phyloP scores from a whole-genome alignment of 2,797 vertebrate genomes.

The Babyrousa celebensis region DNA sequence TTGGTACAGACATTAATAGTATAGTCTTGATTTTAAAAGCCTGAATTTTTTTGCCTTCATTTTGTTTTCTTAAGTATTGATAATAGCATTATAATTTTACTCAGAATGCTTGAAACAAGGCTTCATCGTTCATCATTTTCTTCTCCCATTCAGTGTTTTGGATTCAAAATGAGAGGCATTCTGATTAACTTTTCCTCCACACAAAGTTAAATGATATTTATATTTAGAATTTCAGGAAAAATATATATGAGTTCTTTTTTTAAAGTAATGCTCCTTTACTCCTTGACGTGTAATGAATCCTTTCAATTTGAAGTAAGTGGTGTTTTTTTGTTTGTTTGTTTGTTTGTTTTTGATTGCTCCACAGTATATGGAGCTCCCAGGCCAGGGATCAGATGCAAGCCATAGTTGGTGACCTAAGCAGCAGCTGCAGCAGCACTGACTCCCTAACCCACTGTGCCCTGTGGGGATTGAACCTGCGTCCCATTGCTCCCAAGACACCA shows the following conservation, averaged over 20 bases:
- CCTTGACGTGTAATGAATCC: background rate
- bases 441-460: too few relatives aligned
- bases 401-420: too few relatives aligned
- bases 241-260: background rate
- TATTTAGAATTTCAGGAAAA: slow-evolving; percentile 32
- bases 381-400: too few relatives aligned
- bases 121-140: slow-evolving; percentile 12
- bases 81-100: slow-evolving; percentile 31
- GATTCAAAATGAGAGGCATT: background rate
- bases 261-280: background rate
- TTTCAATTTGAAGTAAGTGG: slow-evolving; percentile 31
- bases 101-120: background rate
- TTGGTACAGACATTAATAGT: background rate
- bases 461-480: too few relatives aligned
- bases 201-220: slow-evolving; percentile 2
- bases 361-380: too few relatives aligned
- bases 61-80: slow-evolving; percentile 2
- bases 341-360: too few relatives aligned
- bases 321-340: too few relatives aligned
- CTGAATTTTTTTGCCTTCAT: background rate
- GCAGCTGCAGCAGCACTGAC: too few relatives aligned
- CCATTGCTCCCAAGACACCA: too few relatives aligned
- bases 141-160: background rate
- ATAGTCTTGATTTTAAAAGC: background rate
- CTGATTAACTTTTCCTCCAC: slow-evolving; percentile 24